A percentile compares a stretch with the other conserved stretches of the same genome.
Conservation (phyloP, 2,797 vertebrate species). For the Sebastes cheni region DNA sequence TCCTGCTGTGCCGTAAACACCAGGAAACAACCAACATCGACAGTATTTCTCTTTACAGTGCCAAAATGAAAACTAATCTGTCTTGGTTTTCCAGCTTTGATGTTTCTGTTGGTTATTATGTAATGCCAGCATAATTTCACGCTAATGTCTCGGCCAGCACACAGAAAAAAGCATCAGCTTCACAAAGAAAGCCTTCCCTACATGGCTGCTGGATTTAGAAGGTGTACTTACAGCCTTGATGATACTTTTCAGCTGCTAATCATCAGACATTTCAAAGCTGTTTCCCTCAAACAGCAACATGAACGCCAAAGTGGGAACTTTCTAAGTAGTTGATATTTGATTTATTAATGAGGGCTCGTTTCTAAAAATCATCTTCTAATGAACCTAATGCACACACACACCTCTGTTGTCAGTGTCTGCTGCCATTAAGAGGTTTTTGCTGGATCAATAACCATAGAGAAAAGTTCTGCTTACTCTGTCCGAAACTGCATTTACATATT, state of each 20-base stretch:
- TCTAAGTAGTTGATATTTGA: slow-evolving; percentile 27
- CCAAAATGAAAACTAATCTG: neutral
- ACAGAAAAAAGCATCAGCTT: neutral
- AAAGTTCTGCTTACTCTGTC: neutral
- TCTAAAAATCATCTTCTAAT: slow-evolving; percentile 13
- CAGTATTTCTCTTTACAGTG: neutral
- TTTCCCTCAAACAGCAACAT: neutral
- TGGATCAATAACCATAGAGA: slow-evolving; percentile 1
- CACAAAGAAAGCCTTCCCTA: neutral
- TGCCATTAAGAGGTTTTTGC: slow-evolving; percentile 9
- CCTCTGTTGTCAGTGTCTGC: neutral
- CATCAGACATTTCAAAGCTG: neutral
- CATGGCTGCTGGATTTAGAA: neutral
- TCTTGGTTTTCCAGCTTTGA: neutral
- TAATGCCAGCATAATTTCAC: neutral
- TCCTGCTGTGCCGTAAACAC: neutral
- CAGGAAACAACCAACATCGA: neutral
- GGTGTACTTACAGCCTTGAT: neutral
- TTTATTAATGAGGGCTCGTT: slow-evolving; percentile 25
- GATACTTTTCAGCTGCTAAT: neutral
- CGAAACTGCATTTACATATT: slow-evolving; percentile 1
- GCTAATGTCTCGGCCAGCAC: neutral
- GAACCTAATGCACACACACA: neutral
- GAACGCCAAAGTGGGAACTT: neutral
- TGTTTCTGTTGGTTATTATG: neutral